Evolutionary conservation across 2,888 invertebrate species (phyloP).

Genomic region (Hoplodrina ambigua): DNA sequence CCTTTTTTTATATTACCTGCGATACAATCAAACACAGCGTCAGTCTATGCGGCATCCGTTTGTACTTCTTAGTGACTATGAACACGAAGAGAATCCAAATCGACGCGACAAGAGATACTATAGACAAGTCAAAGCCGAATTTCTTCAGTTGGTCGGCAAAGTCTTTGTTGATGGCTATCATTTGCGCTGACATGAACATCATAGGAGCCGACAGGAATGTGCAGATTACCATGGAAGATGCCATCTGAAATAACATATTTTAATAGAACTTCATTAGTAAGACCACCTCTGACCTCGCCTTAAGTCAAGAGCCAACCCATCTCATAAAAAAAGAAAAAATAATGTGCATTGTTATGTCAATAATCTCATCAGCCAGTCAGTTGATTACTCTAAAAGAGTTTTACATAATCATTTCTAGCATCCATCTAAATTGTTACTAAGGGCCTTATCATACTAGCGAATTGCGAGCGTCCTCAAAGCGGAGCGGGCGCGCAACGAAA

Average conservation of each 20-base stretch:
- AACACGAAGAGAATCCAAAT: constrained; percentile 95
- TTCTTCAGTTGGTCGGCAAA: constrained; percentile 94
- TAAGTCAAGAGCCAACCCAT: too few relatives aligned
- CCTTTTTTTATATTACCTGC: constrained; percentile 91
- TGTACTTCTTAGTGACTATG: constrained; percentile 93
- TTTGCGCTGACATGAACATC: constrained; percentile 98
- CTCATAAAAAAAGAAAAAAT: too few relatives aligned
- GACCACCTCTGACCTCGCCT: too few relatives aligned
- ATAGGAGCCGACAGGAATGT: constrained; percentile 98
- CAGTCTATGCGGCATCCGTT: constrained; percentile 95
- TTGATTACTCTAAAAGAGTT: too few relatives aligned
- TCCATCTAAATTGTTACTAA: too few relatives aligned
- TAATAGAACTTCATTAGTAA: too few relatives aligned
- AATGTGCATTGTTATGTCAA: too few relatives aligned
- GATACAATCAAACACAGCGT: constrained; percentile 94
- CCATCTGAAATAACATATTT: constrained; percentile 91
- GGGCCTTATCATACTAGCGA: too few relatives aligned
- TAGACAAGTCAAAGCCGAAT: constrained; percentile 96
- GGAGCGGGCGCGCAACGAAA: too few relatives aligned
- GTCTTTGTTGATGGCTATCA: constrained; percentile 95
- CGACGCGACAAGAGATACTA: constrained; percentile 94
- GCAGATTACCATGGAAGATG: constrained; percentile 98
- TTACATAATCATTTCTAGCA: too few relatives aligned
- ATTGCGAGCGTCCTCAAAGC: too few relatives aligned
- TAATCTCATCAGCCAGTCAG: too few relatives aligned